Evolutionary conservation across 2,888 invertebrate genomes (phyloP).

Genomic region (Cephus runcator): DNA sequence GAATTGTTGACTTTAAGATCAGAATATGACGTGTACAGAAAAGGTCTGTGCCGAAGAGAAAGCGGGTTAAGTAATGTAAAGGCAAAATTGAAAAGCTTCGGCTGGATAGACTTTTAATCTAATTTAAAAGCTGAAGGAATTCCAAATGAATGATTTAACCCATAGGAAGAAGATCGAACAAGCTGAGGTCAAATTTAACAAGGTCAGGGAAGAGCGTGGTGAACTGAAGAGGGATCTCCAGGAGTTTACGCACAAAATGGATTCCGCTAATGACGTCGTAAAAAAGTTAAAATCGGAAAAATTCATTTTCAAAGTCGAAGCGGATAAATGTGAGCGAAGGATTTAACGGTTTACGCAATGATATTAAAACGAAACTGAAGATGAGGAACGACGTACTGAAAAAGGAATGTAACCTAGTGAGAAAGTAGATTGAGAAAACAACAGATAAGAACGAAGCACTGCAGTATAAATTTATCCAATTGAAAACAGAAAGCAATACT

Average conservation of each 20-base stretch:
- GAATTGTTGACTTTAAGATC: conserved; percentile 36
- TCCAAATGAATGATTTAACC: not conserved
- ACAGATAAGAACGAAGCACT: conserved; percentile 29
- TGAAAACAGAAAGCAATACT: conserved; percentile 18
- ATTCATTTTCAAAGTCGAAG: not conserved
- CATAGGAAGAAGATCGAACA: not conserved
- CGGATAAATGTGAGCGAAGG: not conserved
- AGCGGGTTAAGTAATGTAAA: conserved; percentile 27
- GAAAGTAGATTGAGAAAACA: not conserved
- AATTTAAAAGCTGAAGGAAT: not conserved
- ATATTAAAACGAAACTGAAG: not conserved
- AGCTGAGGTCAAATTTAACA: not conserved
- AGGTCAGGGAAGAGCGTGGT: not conserved
- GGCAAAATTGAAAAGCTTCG: conserved; percentile 29
- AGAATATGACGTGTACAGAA: conserved; percentile 16
- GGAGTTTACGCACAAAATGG: not conserved
- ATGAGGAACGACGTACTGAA: not conserved
- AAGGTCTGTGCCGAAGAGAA: conserved; percentile 19
- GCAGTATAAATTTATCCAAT: conserved; percentile 30
- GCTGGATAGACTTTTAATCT: not conserved
- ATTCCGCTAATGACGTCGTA: not conserved
- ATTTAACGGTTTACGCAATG: not conserved
- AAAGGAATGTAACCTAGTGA: not conserved
- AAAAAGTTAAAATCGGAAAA: not conserved
- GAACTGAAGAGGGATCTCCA: not conserved